Conservation (phyloP, 2,888 invertebrate genomes). For the Steinernema carpocapsae region DNA sequence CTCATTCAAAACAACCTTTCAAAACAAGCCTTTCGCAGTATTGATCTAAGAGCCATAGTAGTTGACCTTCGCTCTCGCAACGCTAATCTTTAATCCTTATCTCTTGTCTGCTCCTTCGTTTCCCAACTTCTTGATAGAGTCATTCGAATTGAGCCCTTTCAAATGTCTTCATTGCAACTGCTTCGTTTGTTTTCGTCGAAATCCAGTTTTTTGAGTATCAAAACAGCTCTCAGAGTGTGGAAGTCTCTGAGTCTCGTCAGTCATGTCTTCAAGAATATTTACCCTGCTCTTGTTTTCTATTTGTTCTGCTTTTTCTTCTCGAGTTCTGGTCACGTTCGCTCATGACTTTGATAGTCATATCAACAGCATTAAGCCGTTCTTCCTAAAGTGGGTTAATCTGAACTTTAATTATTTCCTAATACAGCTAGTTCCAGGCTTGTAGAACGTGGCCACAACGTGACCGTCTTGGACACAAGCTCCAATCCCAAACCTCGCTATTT, state of each 20-base stretch:
- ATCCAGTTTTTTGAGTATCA: not conserved
- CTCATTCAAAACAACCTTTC: too few relatives aligned
- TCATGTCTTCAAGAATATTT: not conserved
- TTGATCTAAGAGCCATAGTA: too few relatives aligned
- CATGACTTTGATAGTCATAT: conserved; percentile 12
- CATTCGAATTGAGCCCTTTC: too few relatives aligned
- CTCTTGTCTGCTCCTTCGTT: too few relatives aligned
- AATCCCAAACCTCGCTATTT: conserved; percentile 41
- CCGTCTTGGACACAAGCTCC: conserved; percentile 45
- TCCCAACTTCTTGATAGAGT: too few relatives aligned
- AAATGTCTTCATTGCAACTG: too few relatives aligned
- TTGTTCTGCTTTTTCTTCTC: not conserved
- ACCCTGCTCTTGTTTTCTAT: not conserved
- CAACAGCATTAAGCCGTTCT: conserved; percentile 12
- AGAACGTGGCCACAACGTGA: conserved; percentile 46
- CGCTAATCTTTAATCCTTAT: too few relatives aligned
- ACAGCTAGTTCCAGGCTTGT: conserved; percentile 41
- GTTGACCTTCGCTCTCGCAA: too few relatives aligned
- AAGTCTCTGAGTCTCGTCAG: too few relatives aligned
- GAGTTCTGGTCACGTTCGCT: not conserved
- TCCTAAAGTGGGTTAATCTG: not conserved
- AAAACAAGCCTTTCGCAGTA: too few relatives aligned
- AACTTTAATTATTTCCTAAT: not conserved
- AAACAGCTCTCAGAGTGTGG: too few relatives aligned
- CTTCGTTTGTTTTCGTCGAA: too few relatives aligned